Conservation (phyloP, 2,888 invertebrate genomes). For the Andrena haemorrhoa region DNA sequence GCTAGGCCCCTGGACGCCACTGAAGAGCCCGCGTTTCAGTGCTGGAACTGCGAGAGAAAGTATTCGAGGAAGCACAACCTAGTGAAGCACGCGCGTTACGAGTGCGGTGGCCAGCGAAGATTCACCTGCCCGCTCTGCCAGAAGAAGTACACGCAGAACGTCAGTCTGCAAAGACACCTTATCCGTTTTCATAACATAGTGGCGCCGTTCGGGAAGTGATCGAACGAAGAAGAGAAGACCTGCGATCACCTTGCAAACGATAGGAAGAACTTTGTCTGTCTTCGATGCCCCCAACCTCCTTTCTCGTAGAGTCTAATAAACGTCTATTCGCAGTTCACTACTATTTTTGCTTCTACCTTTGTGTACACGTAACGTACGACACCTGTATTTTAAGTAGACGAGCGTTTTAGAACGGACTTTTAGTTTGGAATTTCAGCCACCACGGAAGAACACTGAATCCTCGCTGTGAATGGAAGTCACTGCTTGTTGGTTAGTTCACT, state of each 20-base stretch:
- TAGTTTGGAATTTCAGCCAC: neutral
- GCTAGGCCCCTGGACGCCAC: neutral
- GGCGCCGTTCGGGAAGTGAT: neutral
- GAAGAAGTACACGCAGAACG: conserved; percentile 77
- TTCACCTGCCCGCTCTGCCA: conserved; percentile 77
- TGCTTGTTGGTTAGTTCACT: conserved; percentile 15
- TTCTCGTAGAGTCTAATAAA: conserved; percentile 31
- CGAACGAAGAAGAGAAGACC: neutral
- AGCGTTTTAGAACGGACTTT: neutral
- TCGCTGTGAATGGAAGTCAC: conserved; percentile 12
- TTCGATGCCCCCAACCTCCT: neutral
- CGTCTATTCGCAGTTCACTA: conserved; percentile 2
- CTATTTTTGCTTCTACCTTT: conserved; percentile 13
- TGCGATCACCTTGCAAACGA: neutral
- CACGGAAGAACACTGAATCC: conserved; percentile 28
- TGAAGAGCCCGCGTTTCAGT: conserved; percentile 49
- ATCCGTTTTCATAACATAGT: conserved; percentile 7
- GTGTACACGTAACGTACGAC: neutral
- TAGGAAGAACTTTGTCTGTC: neutral
- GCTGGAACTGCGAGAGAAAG: conserved; percentile 80
- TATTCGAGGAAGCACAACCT: conserved; percentile 81
- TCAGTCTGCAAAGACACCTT: conserved; percentile 76
- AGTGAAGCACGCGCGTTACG: conserved; percentile 83
- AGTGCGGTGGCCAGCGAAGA: conserved; percentile 82
- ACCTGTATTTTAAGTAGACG: neutral